phyloP scores from a whole-genome alignment of 2,888 invertebrate species.

The Patella ulyssiponensis region DNA sequence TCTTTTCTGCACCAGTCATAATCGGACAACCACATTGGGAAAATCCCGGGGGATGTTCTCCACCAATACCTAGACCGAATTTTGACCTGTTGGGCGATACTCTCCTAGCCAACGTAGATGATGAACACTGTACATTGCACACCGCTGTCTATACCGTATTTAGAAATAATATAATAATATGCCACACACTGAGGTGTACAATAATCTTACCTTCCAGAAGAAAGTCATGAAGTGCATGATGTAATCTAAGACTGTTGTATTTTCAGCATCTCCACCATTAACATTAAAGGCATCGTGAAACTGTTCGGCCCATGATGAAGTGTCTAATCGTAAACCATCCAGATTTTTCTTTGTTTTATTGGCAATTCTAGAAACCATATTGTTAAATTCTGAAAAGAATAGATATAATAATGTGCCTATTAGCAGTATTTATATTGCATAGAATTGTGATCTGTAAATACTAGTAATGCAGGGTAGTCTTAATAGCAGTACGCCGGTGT shows the following conservation, averaged over 20 bases:
- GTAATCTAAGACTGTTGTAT: conserved; percentile 75
- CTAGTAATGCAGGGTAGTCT: too few species aligned
- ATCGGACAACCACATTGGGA: too few species aligned
- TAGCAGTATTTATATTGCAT: too few species aligned
- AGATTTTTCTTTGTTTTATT: conserved; percentile 75
- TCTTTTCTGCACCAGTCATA: too few species aligned
- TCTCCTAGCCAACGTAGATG: too few species aligned
- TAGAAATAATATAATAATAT: too few species aligned
- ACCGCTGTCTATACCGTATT: too few species aligned
- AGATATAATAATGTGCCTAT: too few species aligned
- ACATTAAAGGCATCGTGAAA: conserved; percentile 76
- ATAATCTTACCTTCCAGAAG: conserved; percentile 75
- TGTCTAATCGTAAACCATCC: conserved; percentile 75
- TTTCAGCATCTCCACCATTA: conserved; percentile 77
- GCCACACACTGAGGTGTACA: not conserved
- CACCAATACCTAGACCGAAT: not conserved
- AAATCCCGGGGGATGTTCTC: not conserved
- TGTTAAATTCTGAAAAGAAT: conserved; percentile 74
- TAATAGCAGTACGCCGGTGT: too few species aligned
- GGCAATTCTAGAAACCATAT: conserved; percentile 75
- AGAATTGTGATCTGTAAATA: too few species aligned
- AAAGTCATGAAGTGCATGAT: conserved; percentile 77
- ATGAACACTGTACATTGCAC: too few species aligned
- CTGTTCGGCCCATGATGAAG: conserved; percentile 75
- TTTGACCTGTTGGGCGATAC: too few species aligned